These are phyloP conservation scores for Labeo catla DNA, from an alignment of 2,113 vertebrate genomes.

Conservation along the genomic window DNA sequence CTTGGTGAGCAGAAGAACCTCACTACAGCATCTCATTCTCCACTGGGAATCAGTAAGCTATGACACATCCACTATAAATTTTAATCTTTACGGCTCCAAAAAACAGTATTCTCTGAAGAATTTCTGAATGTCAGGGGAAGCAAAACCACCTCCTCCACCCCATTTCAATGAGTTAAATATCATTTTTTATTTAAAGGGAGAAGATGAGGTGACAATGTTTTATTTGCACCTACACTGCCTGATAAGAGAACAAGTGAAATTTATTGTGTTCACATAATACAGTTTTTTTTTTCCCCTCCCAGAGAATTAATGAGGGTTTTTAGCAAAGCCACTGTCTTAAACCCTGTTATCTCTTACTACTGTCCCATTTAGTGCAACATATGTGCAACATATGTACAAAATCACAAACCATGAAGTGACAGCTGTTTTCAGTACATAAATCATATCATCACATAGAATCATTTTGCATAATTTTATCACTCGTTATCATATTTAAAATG, in stretches of 20 bases:
- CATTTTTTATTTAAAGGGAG: background rate
- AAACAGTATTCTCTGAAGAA: background rate
- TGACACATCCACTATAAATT: background rate
- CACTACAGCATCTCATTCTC: background rate
- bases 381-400: background rate
- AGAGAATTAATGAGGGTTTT: background rate
- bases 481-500: background rate
- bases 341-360: background rate
- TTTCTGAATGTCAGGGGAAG: background rate
- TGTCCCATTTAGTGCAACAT: background rate
- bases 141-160: background rate
- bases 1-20: background rate
- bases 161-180: background rate
- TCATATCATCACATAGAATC: background rate
- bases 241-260: background rate
- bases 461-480: background rate
- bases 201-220: background rate
- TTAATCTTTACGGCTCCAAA: background rate
- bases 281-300: no score
- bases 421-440: background rate
- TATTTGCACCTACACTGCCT: background rate
- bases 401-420: background rate
- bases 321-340: background rate
- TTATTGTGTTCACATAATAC: background rate
- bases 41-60: background rate